Percentiles rank a stretch among this genome's conserved stretches.
These are phyloP conservation scores for Myotis brandtii DNA, from an alignment of 2,113 vertebrate genomes.

Conservation along the genomic window DNA sequence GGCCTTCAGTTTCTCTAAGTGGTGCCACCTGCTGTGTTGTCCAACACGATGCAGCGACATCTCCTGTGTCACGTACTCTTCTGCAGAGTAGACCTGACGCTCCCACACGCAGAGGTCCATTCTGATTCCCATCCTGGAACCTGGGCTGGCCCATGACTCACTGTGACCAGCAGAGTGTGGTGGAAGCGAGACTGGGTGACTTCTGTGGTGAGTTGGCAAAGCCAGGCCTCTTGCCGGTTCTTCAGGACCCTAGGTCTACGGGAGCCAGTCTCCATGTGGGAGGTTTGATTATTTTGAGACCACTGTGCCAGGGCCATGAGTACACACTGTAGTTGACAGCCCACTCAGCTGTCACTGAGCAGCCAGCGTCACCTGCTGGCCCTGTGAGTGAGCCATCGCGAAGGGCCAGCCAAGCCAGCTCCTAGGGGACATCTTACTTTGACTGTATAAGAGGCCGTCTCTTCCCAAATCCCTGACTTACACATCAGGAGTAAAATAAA, in stretches of 20 bases:
- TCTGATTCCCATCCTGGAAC: background rate
- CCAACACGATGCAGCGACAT: background rate
- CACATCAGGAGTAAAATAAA: background rate
- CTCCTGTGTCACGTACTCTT: accelerated
- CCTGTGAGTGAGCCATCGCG: accelerated
- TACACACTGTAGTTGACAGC: background rate
- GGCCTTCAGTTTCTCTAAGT: background rate
- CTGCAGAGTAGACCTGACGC: too few species aligned
- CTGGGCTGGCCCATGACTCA: too few species aligned
- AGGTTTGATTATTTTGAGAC: background rate
- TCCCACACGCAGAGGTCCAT: accelerated
- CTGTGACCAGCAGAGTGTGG: background rate
- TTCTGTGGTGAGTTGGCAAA: background rate
- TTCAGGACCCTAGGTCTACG: too few species aligned
- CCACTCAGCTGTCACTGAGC: background rate
- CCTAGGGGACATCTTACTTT: background rate
- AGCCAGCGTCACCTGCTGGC: background rate
- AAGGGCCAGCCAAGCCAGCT: background rate
- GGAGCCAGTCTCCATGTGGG: background rate
- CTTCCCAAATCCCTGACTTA: background rate
- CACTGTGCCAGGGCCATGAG: background rate
- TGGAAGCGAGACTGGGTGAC: too few species aligned
- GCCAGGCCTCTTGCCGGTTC: too few species aligned
- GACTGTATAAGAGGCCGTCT: background rate
- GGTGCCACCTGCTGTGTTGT: too few species aligned